Evolutionary conservation across 2,797 vertebrate species (phyloP), one percentile per base, ranked within the genome.

Genomic region (Sparus aurata): DNA sequence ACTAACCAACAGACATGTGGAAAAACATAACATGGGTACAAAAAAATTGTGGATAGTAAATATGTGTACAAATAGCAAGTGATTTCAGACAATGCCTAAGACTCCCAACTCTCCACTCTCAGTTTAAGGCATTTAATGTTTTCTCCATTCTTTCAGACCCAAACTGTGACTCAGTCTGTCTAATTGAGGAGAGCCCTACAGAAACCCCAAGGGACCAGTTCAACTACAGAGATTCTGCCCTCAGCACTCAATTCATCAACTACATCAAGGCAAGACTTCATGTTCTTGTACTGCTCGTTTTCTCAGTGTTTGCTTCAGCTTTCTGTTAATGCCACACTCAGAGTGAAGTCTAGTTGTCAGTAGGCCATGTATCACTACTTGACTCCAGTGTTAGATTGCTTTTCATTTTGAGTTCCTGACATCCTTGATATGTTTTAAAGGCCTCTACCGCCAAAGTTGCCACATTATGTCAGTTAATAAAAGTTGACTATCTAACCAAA

Each of bases 261-360:
- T 98, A 97, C 88, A 96, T 96, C 80, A 96, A 98, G 97, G 97
- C 88, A 95, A 95, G 95, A 75, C 12, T 5, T 47, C 3, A 0
- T 3, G 2, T 17, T 52, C 25, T 12, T 13, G 20, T 7, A 10
- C 52, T 11, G 18, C 50, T 45, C 17, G 27, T 23, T 20, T 23
- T 23, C 43, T 30, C 43, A 47, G 23, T 25, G 17, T 27, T 18
- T 49, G 4, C 5, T 5, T 47, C 53, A 1, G 23, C 25, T 52
- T 25, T 3, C 30, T 34, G 30, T 34, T 34, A 34, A 76, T 7
- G 22, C 27, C 15, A 3, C 43, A 2, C 15, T 59, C 27, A 17
- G 43, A 47, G 20, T 4, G 18, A 34, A 61, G 66, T 23, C 27
- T 17, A 5, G 38, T 80, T 71, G 30, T 7, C 30, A 34, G 30